A percentile compares a stretch with the other conserved stretches of the same genome.
Conservation (phyloP, 2,888 invertebrate genomes). For the Hirtodrosophila alboralis region DNA sequence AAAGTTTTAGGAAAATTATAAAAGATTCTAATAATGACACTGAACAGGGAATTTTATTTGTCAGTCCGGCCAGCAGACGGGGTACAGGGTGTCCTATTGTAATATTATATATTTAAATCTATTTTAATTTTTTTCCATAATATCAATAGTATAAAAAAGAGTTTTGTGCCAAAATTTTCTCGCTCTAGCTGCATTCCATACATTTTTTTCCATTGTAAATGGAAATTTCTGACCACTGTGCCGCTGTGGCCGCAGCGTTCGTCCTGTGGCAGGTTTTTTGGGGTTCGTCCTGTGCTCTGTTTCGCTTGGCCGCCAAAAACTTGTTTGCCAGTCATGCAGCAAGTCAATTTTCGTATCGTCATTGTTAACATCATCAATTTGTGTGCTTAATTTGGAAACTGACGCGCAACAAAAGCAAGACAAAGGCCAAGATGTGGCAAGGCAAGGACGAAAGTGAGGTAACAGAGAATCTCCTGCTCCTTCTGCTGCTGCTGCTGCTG, state of each 20-base stretch:
- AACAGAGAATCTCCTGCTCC: neutral
- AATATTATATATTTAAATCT: too few species aligned
- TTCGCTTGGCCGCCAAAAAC: conserved; percentile 71
- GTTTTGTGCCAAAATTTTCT: too few species aligned
- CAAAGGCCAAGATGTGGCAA: conserved; percentile 34
- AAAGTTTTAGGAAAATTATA: too few species aligned
- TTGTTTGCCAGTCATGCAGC: conserved; percentile 75
- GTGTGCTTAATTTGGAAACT: conserved; percentile 80
- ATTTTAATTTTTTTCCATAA: too few species aligned
- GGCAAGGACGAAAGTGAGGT: conserved; percentile 9
- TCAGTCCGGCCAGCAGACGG: too few species aligned
- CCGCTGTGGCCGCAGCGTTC: conserved; percentile 47
- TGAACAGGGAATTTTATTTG: too few species aligned
- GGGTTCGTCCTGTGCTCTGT: conserved; percentile 37
- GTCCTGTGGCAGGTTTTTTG: conserved; percentile 4
- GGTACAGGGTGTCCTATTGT: too few species aligned
- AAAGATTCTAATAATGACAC: too few species aligned
- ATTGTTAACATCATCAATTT: conserved; percentile 80
- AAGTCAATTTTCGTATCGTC: conserved; percentile 73
- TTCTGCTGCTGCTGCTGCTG: neutral
- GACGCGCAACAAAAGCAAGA: conserved; percentile 73
- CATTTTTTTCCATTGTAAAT: too few species aligned
- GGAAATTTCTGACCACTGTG: too few species aligned
- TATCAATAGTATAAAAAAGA: too few species aligned
- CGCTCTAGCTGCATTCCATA: too few species aligned